Evolutionary conservation across 2,797 vertebrate species (phyloP).

Genomic region (Lacerta agilis): DNA sequence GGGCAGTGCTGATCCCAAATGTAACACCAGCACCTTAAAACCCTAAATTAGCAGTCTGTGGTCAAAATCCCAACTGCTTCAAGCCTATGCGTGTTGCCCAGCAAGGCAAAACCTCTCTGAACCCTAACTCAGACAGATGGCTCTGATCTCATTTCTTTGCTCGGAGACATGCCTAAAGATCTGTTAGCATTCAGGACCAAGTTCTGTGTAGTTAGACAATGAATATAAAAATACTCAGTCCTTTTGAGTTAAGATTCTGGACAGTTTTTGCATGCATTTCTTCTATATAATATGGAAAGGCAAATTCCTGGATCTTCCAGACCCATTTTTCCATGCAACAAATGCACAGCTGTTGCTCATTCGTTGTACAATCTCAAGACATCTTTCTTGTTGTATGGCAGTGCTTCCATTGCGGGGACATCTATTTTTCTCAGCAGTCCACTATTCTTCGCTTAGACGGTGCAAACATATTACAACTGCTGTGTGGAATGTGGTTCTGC

Average conservation of each 20-base stretch:
- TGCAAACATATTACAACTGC: neutral
- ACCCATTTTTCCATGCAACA: neutral
- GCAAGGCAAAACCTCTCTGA: neutral
- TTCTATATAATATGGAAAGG: neutral
- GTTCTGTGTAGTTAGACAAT: neutral
- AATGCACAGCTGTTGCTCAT: neutral
- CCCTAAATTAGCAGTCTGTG: neutral
- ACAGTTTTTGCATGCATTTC: neutral
- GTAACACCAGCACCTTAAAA: neutral
- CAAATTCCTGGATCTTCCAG: neutral
- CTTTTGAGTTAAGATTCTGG: constrained; percentile 1
- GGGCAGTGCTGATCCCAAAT: neutral
- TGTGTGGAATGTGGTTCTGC: neutral
- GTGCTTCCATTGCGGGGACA: neutral
- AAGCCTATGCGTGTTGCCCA: neutral
- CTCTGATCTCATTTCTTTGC: neutral
- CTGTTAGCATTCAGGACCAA: neutral
- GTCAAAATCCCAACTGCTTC: neutral
- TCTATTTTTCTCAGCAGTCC: neutral
- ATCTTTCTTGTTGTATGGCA: neutral
- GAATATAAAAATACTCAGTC: neutral
- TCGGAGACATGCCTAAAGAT: neutral
- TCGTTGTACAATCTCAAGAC: neutral
- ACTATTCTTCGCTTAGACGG: neutral
- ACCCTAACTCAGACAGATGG: neutral